Conservation (phyloP, 92 coral and sea anemone genomes). For the Palythoa heliodiscus region DNA sequence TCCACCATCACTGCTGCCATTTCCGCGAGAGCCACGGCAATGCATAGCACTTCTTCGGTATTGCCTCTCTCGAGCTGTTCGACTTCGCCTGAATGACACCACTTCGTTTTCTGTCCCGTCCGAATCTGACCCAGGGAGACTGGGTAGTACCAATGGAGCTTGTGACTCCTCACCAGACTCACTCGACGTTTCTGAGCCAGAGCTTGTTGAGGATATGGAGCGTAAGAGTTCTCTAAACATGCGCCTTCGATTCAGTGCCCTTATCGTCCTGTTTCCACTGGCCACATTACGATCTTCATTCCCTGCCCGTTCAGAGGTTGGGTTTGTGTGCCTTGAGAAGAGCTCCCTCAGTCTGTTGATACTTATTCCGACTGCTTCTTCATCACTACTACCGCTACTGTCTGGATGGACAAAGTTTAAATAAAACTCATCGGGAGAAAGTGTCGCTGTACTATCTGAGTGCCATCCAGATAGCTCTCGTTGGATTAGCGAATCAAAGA, state of each 20-base stretch:
- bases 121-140: slow-evolving; percentile 28
- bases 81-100: slow-evolving; percentile 20
- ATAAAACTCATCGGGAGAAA: slow-evolving; percentile 75
- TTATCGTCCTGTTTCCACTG: slow-evolving; percentile 46
- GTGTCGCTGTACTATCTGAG: slow-evolving; percentile 72
- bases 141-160: slow-evolving; percentile 23
- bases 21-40: not conserved
- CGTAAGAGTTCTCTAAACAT: slow-evolving; percentile 52
- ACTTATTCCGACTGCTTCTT: slow-evolving; percentile 63
- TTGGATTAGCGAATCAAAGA: slow-evolving; percentile 89
- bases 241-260: slow-evolving; percentile 48
- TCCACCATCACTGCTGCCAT: not conserved
- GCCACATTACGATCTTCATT: not conserved
- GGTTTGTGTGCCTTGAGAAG: slow-evolving; percentile 35
- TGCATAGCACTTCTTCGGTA: not conserved
- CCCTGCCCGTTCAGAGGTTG: slow-evolving; percentile 22
- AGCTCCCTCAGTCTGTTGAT: slow-evolving; percentile 45
- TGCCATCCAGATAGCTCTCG: slow-evolving; percentile 66
- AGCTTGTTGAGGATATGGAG: slow-evolving; percentile 11
- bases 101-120: slow-evolving; percentile 7
- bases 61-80: slow-evolving; percentile 12
- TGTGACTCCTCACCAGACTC: slow-evolving; percentile 13
- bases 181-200: slow-evolving; percentile 32
- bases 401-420: slow-evolving; percentile 58
- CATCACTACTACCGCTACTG: slow-evolving; percentile 73